phyloP scores from a whole-genome alignment of 2,888 invertebrate genomes.

The Tenodera sinensis region DNA sequence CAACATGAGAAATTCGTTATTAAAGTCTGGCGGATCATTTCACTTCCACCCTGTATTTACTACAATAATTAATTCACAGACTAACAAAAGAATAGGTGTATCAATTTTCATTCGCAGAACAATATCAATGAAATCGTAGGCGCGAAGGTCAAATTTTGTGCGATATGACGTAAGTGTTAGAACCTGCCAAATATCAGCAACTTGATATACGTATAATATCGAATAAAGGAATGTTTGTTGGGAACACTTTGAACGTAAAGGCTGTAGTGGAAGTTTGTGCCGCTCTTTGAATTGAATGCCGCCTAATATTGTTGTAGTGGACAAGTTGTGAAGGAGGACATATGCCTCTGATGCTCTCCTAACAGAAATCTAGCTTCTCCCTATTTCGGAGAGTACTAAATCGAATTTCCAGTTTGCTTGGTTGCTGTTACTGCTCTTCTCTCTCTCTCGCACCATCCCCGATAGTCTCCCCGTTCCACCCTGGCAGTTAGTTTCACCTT shows the following conservation, averaged over 20 bases:
- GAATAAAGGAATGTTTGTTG: neutral
- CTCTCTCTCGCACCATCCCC: neutral
- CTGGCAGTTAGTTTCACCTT: constrained; percentile 15
- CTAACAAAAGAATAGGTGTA: too few species aligned
- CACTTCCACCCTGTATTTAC: too few species aligned
- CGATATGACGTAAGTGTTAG: too few species aligned
- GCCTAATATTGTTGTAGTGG: neutral
- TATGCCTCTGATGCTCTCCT: neutral
- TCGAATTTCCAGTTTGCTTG: constrained; percentile 8
- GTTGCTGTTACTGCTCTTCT: neutral
- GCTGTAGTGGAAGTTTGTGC: neutral
- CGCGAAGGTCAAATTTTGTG: too few species aligned
- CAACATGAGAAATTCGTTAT: too few species aligned
- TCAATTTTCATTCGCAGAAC: too few species aligned
- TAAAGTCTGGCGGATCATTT: too few species aligned
- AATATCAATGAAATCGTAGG: too few species aligned
- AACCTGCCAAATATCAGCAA: too few species aligned
- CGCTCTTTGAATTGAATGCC: neutral
- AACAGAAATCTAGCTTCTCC: neutral
- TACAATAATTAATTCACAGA: too few species aligned
- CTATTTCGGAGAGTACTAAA: constrained; percentile 14
- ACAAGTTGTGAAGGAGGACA: neutral
- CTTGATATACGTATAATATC: too few species aligned
- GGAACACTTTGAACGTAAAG: neutral
- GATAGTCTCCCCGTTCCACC: neutral